Percentiles rank a stretch among this genome's conserved stretches.
Evolutionary conservation across 1,140 invertebrate species (phyloP).

Genomic region (Vanessa atalanta): DNA sequence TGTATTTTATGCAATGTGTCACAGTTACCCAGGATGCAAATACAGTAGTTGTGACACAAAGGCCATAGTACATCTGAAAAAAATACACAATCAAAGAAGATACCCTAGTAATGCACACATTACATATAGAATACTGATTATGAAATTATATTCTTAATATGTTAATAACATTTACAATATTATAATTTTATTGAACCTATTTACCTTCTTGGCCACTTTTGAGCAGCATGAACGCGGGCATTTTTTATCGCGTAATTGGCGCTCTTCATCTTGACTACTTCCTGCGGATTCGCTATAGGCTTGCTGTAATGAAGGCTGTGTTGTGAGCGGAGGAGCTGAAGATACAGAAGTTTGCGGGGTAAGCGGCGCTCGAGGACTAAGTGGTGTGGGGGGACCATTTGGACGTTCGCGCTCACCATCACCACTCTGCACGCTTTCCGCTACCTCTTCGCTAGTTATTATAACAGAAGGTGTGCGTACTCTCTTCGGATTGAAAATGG

Average conservation of each 20-base stretch:
- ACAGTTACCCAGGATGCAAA: slow-evolving; percentile 94
- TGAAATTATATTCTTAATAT: slow-evolving; percentile 7
- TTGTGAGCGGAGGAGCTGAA: slow-evolving; percentile 68
- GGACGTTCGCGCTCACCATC: slow-evolving; percentile 63
- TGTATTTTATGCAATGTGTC: slow-evolving; percentile 93
- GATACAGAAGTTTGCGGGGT: slow-evolving; percentile 71
- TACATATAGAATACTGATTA: slow-evolving; percentile 28
- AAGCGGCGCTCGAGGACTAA: slow-evolving; percentile 69
- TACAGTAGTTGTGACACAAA: slow-evolving; percentile 91
- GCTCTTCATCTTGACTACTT: slow-evolving; percentile 81
- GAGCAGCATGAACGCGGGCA: slow-evolving; percentile 86
- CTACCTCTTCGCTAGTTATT: slow-evolving; percentile 83
- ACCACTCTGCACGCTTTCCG: slow-evolving; percentile 59
- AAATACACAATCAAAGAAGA: slow-evolving; percentile 32
- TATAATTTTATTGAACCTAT: neutral
- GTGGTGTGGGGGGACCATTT: slow-evolving; percentile 70
- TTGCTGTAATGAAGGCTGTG: slow-evolving; percentile 71
- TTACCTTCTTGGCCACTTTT: slow-evolving; percentile 84
- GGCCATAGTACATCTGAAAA: slow-evolving; percentile 91
- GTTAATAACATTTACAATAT: slow-evolving; percentile 12
- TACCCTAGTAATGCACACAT: slow-evolving; percentile 28
- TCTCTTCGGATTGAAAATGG: slow-evolving; percentile 88
- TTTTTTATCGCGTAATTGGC: slow-evolving; percentile 72
- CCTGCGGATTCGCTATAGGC: slow-evolving; percentile 78
- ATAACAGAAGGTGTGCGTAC: slow-evolving; percentile 87